A percentile compares a stretch with the other conserved stretches of the same genome.
These are phyloP conservation scores for Acanthornis magna DNA, from an alignment of 2,797 vertebrate genomes.

Conservation along the genomic window DNA sequence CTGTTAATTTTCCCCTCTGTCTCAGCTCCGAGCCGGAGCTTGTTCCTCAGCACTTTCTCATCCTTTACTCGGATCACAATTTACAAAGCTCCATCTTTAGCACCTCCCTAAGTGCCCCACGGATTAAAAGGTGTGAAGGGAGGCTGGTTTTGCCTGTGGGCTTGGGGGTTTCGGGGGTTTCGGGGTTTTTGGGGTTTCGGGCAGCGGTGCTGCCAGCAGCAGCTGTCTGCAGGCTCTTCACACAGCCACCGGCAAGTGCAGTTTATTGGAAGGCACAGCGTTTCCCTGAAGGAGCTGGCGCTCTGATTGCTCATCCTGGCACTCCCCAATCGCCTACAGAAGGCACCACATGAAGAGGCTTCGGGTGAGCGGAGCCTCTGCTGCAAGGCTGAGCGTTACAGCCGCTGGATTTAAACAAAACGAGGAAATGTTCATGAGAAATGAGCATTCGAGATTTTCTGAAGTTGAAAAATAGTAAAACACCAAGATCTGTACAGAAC, in stretches of 20 bases:
- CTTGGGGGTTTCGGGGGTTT: not conserved
- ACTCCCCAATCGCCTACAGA: not conserved
- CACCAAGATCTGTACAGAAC: rapidly evolving
- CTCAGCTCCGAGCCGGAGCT: not conserved
- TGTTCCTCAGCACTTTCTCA: not conserved
- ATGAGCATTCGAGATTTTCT: rapidly evolving
- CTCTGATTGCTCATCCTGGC: conserved; percentile 53
- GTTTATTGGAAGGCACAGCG: conserved; percentile 68
- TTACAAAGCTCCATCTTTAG: not conserved
- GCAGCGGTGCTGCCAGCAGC: not conserved
- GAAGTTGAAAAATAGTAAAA: rapidly evolving
- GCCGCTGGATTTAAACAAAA: not conserved
- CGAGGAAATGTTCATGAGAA: rapidly evolving
- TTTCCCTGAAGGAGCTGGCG: conserved; percentile 62
- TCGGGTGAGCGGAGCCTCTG: not conserved
- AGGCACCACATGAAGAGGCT: not conserved
- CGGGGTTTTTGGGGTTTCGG: not conserved
- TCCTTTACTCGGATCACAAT: rapidly evolving
- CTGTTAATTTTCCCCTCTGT: rapidly evolving
- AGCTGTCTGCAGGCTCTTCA: conserved; percentile 15
- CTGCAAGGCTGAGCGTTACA: rapidly evolving
- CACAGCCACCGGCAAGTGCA: not conserved
- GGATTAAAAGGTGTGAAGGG: rapidly evolving
- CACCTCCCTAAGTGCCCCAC: not conserved
- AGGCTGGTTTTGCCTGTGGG: not conserved